A percentile compares a stretch with the other conserved stretches of the same genome.
These are phyloP conservation scores for Ellobius talpinus DNA, from an alignment of 2,113 vertebrate genomes.

Conservation along the genomic window DNA sequence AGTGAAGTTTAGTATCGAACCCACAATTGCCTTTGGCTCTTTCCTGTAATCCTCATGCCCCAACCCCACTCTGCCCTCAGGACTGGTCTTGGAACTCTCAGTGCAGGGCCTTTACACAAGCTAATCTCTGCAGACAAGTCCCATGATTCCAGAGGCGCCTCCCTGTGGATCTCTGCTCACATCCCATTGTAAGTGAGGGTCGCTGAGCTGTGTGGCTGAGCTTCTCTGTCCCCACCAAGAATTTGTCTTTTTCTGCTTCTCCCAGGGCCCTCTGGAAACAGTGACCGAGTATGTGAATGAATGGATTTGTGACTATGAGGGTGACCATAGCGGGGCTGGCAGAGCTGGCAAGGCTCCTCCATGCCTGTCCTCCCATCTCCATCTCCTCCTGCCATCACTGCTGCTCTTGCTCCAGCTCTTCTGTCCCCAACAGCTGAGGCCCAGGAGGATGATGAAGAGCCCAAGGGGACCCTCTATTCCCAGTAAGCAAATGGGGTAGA, in stretches of 20 bases:
- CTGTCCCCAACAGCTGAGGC: not conserved
- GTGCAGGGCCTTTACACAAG: not conserved
- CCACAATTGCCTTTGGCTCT: not conserved
- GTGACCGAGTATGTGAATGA: not conserved
- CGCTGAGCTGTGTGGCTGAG: not conserved
- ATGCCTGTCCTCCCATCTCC: not conserved
- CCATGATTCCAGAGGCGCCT: fast-evolving
- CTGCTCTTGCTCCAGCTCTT: not conserved
- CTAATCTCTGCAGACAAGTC: not conserved
- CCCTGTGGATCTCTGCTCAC: not conserved
- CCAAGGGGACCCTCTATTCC: not conserved
- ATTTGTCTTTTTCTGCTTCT: not conserved
- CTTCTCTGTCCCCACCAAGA: not conserved
- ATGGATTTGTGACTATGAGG: not conserved
- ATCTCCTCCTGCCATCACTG: not conserved
- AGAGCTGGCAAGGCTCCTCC: not conserved
- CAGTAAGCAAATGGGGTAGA: not conserved
- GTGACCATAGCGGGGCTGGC: not conserved
- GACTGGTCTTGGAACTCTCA: too few relatives aligned
- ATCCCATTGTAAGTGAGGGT: not conserved
- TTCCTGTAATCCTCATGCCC: not conserved
- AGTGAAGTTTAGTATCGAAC: too few relatives aligned
- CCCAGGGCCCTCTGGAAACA: too few relatives aligned
- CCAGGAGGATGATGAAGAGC: not conserved
- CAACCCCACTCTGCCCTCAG: not conserved